These are phyloP conservation scores for Telmatherina bonti DNA, from an alignment of 2,797 vertebrate species.

Conservation along the genomic window DNA sequence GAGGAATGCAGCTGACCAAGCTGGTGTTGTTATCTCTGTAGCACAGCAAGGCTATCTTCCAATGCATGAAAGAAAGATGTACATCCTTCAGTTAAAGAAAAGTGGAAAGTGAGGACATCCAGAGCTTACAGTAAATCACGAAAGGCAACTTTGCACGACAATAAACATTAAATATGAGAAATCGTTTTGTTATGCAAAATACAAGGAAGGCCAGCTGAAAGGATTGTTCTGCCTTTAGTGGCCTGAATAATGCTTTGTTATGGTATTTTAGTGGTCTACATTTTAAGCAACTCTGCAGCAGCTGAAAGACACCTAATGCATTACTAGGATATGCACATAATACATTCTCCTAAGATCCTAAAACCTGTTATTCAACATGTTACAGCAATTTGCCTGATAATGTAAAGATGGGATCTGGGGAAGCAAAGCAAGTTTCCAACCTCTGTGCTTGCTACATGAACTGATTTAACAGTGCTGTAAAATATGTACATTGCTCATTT, in stretches of 20 bases:
- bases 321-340: slow-evolving; percentile 4
- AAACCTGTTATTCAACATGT: slow-evolving; percentile 62
- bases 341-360: slow-evolving; percentile 16
- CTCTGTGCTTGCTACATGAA: slow-evolving; percentile 31
- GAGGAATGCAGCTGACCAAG: slow-evolving; percentile 39
- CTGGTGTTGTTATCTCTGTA: slow-evolving; percentile 47
- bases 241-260: slow-evolving; percentile 69
- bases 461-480: slow-evolving; percentile 52
- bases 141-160: slow-evolving; percentile 73
- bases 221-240: slow-evolving; percentile 56
- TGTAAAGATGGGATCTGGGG: slow-evolving; percentile 39
- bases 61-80: slow-evolving; percentile 35
- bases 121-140: slow-evolving; percentile 26
- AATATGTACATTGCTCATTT: slow-evolving; percentile 6
- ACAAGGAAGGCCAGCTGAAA: slow-evolving; percentile 66
- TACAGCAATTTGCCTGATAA: slow-evolving; percentile 68
- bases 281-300: slow-evolving; percentile 35
- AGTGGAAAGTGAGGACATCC: slow-evolving; percentile 23
- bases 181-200: slow-evolving; percentile 75
- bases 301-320: slow-evolving; percentile 23
- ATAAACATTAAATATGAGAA: slow-evolving; percentile 58
- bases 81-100: slow-evolving; percentile 15
- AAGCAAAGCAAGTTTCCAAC: slow-evolving; percentile 44
- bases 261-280: slow-evolving; percentile 27
- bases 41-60: slow-evolving; percentile 31